A percentile compares a stretch with the other conserved stretches of the same genome.
Evolutionary conservation across 2,113 vertebrate species (phyloP).

Genomic region (Colaptes auratus): DNA sequence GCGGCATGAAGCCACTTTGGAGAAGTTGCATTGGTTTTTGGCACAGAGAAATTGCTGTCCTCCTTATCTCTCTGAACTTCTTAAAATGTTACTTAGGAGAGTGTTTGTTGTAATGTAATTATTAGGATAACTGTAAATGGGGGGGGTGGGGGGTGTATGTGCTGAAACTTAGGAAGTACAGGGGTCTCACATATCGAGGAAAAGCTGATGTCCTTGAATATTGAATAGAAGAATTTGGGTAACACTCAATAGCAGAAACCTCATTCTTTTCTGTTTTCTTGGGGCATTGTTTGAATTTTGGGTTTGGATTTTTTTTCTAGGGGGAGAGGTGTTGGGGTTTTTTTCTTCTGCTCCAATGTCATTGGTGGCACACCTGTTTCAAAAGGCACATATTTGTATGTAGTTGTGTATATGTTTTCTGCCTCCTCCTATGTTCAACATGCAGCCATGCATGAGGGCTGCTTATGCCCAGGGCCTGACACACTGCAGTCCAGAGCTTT

Average conservation of each 20-base stretch:
- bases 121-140: not conserved
- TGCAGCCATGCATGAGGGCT: not conserved
- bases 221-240: not conserved
- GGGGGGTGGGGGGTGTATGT: too few species aligned
- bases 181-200: not conserved
- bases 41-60: not conserved
- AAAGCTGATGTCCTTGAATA: not conserved
- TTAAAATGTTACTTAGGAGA: not conserved
- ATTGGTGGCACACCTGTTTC: not conserved
- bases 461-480: not conserved
- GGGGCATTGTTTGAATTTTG: too few species aligned
- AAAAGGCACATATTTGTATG: not conserved
- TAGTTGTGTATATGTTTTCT: not conserved
- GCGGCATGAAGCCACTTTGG: not conserved
- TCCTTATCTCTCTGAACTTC: not conserved
- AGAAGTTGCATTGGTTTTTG: not conserved
- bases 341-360: fast-evolving
- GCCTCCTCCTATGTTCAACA: not conserved
- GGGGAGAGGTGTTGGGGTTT: too few species aligned
- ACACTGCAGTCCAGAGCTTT: not conserved
- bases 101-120: not conserved
- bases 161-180: not conserved
- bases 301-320: too few species aligned
- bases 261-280: not conserved
- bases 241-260: not conserved